Evolutionary conservation across 2,888 invertebrate genomes (phyloP).

Genomic region (Mythimna loreyi): DNA sequence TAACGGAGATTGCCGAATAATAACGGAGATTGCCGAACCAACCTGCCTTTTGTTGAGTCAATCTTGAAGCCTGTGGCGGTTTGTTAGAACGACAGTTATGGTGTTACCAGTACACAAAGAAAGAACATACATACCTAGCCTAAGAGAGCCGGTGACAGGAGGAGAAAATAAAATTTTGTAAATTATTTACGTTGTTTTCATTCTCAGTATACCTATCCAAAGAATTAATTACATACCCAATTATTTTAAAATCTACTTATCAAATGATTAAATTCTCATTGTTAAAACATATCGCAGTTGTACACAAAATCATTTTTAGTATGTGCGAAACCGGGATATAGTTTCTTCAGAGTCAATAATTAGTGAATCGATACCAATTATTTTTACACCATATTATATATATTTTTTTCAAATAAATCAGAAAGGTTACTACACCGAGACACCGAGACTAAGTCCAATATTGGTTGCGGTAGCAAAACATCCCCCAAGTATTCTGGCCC

Average conservation of each 20-base stretch:
- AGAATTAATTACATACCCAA: not conserved
- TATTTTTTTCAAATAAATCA: too few relatives aligned
- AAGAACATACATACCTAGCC: slow-evolving; percentile 85
- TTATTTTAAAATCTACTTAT: not conserved
- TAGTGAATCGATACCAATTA: too few relatives aligned
- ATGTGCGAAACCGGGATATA: too few relatives aligned
- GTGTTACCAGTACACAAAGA: slow-evolving; percentile 90
- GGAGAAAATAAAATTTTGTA: slow-evolving; percentile 89
- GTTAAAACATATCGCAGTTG: not conserved
- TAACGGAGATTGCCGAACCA: slow-evolving; percentile 19
- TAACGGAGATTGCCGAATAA: slow-evolving; percentile 9
- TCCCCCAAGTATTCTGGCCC: too few relatives aligned
- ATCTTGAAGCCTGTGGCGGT: slow-evolving; percentile 73
- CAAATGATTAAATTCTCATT: not conserved
- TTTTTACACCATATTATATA: too few relatives aligned
- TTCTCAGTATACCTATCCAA: slow-evolving; percentile 20
- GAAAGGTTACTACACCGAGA: too few relatives aligned
- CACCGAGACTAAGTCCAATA: too few relatives aligned
- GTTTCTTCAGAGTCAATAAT: too few relatives aligned
- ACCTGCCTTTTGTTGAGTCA: slow-evolving; percentile 20
- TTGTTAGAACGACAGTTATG: slow-evolving; percentile 80
- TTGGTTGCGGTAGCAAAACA: too few relatives aligned
- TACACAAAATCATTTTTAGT: too few relatives aligned
- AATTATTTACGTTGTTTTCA: slow-evolving; percentile 82
- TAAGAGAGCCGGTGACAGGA: slow-evolving; percentile 86